Evolutionary conservation across 2,113 vertebrate species (phyloP).

Genomic region (Mesocricetus auratus): DNA sequence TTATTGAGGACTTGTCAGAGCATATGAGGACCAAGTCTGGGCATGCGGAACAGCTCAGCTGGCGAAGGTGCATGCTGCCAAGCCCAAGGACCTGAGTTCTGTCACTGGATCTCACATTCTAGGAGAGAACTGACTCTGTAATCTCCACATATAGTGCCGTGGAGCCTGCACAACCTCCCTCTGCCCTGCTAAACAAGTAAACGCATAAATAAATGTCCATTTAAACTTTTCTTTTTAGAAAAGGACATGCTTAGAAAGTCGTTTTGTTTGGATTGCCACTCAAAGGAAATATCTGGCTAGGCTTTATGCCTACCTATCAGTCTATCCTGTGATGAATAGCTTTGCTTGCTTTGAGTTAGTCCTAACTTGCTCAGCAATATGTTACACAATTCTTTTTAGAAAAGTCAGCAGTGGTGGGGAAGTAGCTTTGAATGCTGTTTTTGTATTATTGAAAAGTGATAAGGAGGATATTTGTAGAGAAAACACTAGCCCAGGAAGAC

Average conservation of each 20-base stretch:
- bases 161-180: neutral
- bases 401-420: conserved; percentile 30
- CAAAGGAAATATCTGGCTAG: conserved; percentile 71
- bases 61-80: neutral
- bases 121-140: neutral
- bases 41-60: neutral
- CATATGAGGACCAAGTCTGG: neutral
- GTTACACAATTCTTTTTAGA: conserved; percentile 54
- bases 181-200: neutral
- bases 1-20: conserved; percentile 56
- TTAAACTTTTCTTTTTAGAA: neutral
- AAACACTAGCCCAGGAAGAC: conserved; percentile 53
- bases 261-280: conserved; percentile 52
- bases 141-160: neutral
- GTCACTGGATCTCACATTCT: no score
- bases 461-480: conserved; percentile 35
- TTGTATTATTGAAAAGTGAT: conserved; percentile 10
- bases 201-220: no score
- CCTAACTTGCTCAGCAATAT: conserved; percentile 57
- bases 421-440: conserved; percentile 38
- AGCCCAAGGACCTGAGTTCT: neutral
- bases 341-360: conserved; percentile 65
- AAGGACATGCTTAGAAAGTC: neutral
- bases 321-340: conserved; percentile 70
- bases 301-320: conserved; percentile 42